These are phyloP conservation scores for Anguilla obscura DNA, from an alignment of 2,797 vertebrate species.

Conservation along the genomic window DNA sequence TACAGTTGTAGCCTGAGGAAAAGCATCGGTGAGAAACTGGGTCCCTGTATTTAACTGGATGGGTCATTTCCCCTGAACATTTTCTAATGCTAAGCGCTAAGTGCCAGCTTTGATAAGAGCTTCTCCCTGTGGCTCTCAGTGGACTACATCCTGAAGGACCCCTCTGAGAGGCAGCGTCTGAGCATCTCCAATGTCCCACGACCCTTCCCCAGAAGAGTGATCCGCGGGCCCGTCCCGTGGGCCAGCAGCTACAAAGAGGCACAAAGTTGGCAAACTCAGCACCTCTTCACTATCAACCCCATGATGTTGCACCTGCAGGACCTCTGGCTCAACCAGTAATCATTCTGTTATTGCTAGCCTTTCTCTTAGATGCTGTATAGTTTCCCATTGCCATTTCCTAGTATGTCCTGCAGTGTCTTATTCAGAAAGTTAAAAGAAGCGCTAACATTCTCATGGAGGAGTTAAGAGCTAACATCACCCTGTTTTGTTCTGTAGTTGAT, in stretches of 20 bases:
- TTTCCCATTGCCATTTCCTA: not conserved
- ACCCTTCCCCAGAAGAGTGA: conserved; percentile 73
- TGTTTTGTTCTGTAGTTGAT: not conserved
- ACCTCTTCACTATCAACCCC: conserved; percentile 76
- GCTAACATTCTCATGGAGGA: not conserved
- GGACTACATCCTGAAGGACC: conserved; percentile 87
- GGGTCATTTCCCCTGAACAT: not conserved
- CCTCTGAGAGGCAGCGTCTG: conserved; percentile 77
- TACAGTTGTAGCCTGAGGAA: conserved; percentile 78
- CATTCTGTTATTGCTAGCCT: not conserved
- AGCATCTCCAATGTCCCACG: conserved; percentile 72
- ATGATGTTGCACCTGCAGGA: conserved; percentile 79
- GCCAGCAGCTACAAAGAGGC: conserved; percentile 61
- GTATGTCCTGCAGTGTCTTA: not conserved
- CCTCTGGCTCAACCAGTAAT: conserved; percentile 83
- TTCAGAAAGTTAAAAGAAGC: not conserved
- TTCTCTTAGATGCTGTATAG: not conserved
- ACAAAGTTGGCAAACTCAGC: conserved; percentile 72
- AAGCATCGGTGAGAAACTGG: conserved; percentile 77
- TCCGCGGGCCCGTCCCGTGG: conserved; percentile 87
- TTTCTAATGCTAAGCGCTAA: not conserved
- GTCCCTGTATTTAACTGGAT: not conserved
- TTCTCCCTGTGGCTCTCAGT: conserved; percentile 65
- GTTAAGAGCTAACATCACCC: not conserved
- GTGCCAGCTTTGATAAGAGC: conserved; percentile 10